Conservation (phyloP, 92 coral and sea anemone species). For the Phenganax marumi region DNA sequence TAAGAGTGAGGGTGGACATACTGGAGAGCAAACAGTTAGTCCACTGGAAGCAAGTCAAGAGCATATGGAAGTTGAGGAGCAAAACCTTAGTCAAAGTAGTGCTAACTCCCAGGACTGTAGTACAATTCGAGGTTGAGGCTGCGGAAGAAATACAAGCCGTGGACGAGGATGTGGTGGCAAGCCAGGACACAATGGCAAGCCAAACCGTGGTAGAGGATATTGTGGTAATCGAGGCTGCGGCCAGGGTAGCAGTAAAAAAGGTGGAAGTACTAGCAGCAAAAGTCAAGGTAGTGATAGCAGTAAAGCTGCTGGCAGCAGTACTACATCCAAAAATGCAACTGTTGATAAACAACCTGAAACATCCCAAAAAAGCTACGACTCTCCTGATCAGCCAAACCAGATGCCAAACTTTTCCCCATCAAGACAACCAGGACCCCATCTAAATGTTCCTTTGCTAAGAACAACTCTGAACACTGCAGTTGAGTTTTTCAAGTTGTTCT, state of each 20-base stretch:
- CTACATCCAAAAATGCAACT: too few species aligned
- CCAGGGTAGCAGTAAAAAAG: constrained; percentile 12
- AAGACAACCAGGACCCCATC: too few species aligned
- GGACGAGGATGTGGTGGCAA: constrained; percentile 40
- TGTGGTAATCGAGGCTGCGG: too few species aligned
- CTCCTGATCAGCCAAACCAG: neutral
- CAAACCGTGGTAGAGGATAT: too few species aligned
- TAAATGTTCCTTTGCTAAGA: neutral
- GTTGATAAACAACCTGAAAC: too few species aligned
- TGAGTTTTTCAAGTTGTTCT: constrained; percentile 58
- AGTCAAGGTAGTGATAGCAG: constrained; percentile 10
- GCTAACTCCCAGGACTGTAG: too few species aligned
- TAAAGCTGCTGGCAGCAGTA: constrained; percentile 31
- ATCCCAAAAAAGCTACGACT: too few species aligned
- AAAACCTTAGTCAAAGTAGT: too few species aligned
- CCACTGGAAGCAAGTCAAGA: too few species aligned
- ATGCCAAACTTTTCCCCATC: too few species aligned
- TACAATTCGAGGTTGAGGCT: constrained; percentile 12
- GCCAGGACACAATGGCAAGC: neutral
- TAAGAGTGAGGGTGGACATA: neutral
- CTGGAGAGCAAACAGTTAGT: neutral
- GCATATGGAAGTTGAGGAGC: neutral
- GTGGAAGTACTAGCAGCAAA: constrained; percentile 36
- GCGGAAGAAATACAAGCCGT: constrained; percentile 29
- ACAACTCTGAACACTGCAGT: constrained; percentile 55